A percentile compares a stretch with the other conserved stretches of the same genome.
Evolutionary conservation across 2,888 invertebrate species (phyloP).

Genomic region (Rotaria macrura): DNA sequence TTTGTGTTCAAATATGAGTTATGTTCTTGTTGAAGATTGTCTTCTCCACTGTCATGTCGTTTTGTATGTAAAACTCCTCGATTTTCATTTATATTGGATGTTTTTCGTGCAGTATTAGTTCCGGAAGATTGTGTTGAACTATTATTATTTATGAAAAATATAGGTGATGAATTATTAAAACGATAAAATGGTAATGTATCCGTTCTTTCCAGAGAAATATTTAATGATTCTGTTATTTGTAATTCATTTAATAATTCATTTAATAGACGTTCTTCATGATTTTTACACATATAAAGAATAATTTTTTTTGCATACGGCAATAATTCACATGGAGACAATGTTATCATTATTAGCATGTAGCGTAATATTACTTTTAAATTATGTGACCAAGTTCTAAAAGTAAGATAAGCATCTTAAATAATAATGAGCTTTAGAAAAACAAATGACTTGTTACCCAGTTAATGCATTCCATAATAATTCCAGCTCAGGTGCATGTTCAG

Average conservation of each 20-base stretch:
- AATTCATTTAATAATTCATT: slow-evolving; percentile 95
- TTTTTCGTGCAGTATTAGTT: neutral
- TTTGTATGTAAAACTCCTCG: slow-evolving; percentile 88
- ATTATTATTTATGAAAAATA: neutral
- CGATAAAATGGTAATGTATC: slow-evolving; percentile 22
- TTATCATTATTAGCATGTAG: slow-evolving; percentile 85
- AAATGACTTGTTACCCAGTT: slow-evolving; percentile 54
- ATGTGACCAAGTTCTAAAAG: slow-evolving; percentile 65
- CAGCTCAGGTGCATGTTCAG: slow-evolving; percentile 84
- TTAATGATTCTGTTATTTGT: slow-evolving; percentile 53
- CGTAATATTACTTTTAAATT: slow-evolving; percentile 90
- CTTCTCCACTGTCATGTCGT: slow-evolving; percentile 55
- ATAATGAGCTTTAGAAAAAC: neutral
- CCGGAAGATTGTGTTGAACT: neutral
- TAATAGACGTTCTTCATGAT: slow-evolving; percentile 77
- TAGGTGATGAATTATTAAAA: neutral
- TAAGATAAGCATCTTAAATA: neutral
- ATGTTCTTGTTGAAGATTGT: slow-evolving; percentile 34
- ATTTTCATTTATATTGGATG: neutral
- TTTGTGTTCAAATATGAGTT: neutral
- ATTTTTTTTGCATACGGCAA: slow-evolving; percentile 86
- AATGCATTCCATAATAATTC: slow-evolving; percentile 91
- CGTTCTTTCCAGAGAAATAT: neutral
- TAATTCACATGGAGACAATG: slow-evolving; percentile 88
- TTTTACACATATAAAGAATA: slow-evolving; percentile 77